These are phyloP conservation scores for Garrulus glandarius DNA, from an alignment of 2,797 vertebrate genomes.

Conservation along the genomic window DNA sequence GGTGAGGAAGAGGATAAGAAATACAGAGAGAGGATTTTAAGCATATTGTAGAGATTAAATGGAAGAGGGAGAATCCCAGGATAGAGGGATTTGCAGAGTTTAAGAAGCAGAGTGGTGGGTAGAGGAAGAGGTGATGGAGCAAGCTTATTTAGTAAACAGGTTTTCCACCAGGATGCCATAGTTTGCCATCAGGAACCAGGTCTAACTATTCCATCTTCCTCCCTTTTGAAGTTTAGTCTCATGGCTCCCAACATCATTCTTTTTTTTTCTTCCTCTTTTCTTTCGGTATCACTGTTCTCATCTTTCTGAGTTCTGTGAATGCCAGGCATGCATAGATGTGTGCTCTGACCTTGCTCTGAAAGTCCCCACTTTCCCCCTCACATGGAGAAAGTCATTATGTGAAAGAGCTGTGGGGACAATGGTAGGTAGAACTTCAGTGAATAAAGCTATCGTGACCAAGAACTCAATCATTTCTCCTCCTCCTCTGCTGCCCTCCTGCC, in stretches of 20 bases:
- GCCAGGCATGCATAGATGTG: too few relatives aligned
- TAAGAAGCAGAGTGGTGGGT: background rate
- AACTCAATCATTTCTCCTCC: background rate
- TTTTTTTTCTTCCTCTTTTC: background rate
- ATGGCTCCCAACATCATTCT: background rate
- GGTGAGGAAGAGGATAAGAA: background rate
- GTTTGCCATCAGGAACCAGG: background rate
- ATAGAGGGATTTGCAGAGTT: background rate
- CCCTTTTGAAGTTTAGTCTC: background rate
- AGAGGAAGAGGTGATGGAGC: background rate
- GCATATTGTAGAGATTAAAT: background rate
- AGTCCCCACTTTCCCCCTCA: background rate
- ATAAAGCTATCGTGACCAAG: background rate
- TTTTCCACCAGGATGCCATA: background rate
- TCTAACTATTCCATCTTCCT: background rate
- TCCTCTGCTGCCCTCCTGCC: background rate
- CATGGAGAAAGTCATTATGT: background rate
- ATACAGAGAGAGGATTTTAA: background rate
- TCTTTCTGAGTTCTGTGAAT: background rate
- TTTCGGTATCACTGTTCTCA: background rate
- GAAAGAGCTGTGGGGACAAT: background rate
- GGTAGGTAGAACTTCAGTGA: background rate
- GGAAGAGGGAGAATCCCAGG: background rate
- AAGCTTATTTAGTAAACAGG: background rate
- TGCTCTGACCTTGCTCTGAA: background rate